Base-by-base conservation (phyloP, 2,113 vertebrate species). In the Thymallus thymallus region DNA sequence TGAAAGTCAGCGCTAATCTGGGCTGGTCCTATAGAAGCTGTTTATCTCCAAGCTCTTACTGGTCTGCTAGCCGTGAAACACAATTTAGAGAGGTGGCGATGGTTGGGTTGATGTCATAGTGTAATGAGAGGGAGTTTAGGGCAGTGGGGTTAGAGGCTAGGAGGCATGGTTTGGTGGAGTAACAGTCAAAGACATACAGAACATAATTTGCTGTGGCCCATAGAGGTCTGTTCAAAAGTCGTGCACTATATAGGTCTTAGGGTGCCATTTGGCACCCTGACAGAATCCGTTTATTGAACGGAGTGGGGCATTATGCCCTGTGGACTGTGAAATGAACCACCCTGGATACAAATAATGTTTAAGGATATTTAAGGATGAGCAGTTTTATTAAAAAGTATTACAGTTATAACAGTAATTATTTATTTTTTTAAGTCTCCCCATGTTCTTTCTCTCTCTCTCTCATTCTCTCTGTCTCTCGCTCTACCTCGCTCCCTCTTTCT, bases 1-100 rank as follows among this genome's bases (percentile, higher is more conserved):
- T 94, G 93, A 12, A 92, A 92, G 90, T 89, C 86, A 70, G 86
- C 93, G 88, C 92, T 96, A 95, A 96, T 96, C 89, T 94, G 88
- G 91, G 90, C 88, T 91, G 87, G 84, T 88, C 84, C 77, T 85
- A 92, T 83, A 91, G 84, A 88, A 89, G 92, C 78, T 41, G 74
- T 89, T 89, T 91, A 85, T 89, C 85, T 88, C 79, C 80, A 87
- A 85, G 81, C 86, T 41, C 35, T 10, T 41, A 41, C 35, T 9
- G 2, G 35, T 41, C 35, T 88, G 82, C 81, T 80, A 87, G 79
- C 84, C 78, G 80, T 86, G 79, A 87, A 90, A 90, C 80, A 41
- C 87, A 90, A 90, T 91, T 91, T 87, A 86, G 73, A 77, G 81
- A 88, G 80, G 80, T 80, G 82, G 80, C 55, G 5, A 89, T 75